A percentile compares a stretch with the other conserved stretches of the same genome.
These are phyloP conservation scores for Julus scanicus DNA, from an alignment of 2,888 invertebrate species.

Conservation along the genomic window DNA sequence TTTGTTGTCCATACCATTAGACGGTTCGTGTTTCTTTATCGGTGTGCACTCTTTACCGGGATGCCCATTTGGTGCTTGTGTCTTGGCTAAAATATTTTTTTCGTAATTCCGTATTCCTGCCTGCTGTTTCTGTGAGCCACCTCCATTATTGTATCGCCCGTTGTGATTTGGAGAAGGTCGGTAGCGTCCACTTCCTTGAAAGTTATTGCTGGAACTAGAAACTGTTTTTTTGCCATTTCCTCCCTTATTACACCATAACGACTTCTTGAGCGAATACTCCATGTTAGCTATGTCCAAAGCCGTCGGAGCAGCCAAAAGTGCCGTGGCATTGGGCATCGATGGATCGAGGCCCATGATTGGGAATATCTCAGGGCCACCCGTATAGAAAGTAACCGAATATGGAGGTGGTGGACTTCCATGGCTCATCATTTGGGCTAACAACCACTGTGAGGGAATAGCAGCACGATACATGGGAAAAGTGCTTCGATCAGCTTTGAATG, in stretches of 20 bases:
- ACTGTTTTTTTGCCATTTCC: conserved; percentile 43
- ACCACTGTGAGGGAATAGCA: conserved; percentile 51
- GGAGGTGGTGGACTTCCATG: conserved; percentile 24
- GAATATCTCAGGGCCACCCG: conserved; percentile 18
- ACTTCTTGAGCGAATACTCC: conserved; percentile 43
- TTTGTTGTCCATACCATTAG: background rate
- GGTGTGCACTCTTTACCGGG: background rate
- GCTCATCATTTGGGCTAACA: conserved; percentile 51
- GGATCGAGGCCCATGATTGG: conserved; percentile 34
- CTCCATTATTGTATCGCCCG: background rate
- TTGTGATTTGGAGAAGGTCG: conserved; percentile 16
- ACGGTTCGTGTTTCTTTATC: background rate
- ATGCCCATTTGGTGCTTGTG: background rate
- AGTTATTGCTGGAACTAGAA: conserved; percentile 45
- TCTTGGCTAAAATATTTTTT: background rate
- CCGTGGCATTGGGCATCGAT: background rate
- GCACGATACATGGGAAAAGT: conserved; percentile 50
- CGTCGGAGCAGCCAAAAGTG: background rate
- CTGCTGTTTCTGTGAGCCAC: background rate
- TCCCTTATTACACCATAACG: conserved; percentile 9
- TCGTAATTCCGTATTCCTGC: conserved; percentile 2
- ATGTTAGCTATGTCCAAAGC: conserved; percentile 40
- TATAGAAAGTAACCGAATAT: conserved; percentile 47
- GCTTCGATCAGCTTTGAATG: background rate
- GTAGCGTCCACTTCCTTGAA: conserved; percentile 37